A percentile compares a stretch with the other conserved stretches of the same genome.
phyloP scores from a whole-genome alignment of 2,113 vertebrate genomes.

The Elephas maximus region DNA sequence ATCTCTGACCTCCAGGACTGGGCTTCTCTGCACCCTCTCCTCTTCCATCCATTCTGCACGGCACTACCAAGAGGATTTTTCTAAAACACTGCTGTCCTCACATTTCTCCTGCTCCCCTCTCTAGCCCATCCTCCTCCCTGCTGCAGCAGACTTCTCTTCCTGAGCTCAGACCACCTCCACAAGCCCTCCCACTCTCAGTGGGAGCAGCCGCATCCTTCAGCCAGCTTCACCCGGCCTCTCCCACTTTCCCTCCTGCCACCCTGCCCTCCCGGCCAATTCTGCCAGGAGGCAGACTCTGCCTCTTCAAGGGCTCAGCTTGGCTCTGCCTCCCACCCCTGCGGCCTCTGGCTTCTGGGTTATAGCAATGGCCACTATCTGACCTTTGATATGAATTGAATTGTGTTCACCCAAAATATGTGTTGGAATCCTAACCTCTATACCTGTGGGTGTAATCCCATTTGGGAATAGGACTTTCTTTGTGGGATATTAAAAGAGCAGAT shows the following conservation, averaged over 20 bases:
- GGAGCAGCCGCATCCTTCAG: neutral
- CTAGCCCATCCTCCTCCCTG: neutral
- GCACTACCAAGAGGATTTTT: fast-evolving
- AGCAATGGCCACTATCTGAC: neutral
- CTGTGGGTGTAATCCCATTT: no score
- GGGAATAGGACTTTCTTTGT: no score
- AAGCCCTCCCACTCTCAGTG: no score
- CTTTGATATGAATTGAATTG: no score
- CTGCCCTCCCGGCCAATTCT: neutral
- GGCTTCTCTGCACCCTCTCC: neutral
- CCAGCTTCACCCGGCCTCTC: fast-evolving
- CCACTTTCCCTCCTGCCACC: fast-evolving
- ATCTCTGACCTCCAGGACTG: fast-evolving
- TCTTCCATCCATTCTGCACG: fast-evolving
- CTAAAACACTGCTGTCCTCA: fast-evolving
- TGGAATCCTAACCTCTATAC: no score
- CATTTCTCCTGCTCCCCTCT: neutral
- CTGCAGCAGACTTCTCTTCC: neutral
- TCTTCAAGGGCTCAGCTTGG: fast-evolving
- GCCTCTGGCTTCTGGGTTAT: neutral
- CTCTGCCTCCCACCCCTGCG: neutral
- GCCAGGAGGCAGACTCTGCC: no score
- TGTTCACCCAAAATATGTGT: no score
- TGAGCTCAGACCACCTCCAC: neutral
- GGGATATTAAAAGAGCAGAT: no score